Percentiles rank a stretch among this genome's conserved stretches.
Evolutionary conservation across 2,113 vertebrate species (phyloP).

Genomic region (Electrona antarctica): DNA sequence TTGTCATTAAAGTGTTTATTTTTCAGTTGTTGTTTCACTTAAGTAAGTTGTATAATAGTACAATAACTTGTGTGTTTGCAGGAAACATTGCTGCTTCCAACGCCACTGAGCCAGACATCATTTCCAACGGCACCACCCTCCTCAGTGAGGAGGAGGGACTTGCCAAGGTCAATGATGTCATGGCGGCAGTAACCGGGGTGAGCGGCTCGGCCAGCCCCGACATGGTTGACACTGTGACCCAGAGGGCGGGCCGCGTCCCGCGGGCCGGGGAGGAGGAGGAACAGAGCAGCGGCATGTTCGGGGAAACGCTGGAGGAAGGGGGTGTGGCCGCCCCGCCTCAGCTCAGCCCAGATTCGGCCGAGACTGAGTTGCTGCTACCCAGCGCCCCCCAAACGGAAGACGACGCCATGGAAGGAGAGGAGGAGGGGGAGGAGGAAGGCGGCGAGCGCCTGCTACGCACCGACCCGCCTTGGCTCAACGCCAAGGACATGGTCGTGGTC

Average conservation of each 20-base stretch:
- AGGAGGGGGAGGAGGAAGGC: constrained; percentile 59
- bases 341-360: constrained; percentile 72
- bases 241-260: constrained; percentile 48
- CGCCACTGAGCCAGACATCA: constrained; percentile 49
- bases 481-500: constrained; percentile 72
- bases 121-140: constrained; percentile 60
- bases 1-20: neutral
- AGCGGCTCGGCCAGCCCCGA: constrained; percentile 43
- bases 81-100: constrained; percentile 57
- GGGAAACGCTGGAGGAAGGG: constrained; percentile 41
- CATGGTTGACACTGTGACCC: constrained; percentile 49
- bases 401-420: neutral
- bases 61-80: constrained; percentile 38
- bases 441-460: constrained; percentile 61
- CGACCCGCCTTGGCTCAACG: constrained; percentile 67
- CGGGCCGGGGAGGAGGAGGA: constrained; percentile 77
- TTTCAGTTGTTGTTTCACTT: constrained; percentile 2
- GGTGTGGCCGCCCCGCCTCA: constrained; percentile 26
- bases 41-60: too few relatives aligned
- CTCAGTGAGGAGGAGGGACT: constrained; percentile 61
- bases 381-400: constrained; percentile 32
- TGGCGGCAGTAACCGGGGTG: constrained; percentile 43
- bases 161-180: constrained; percentile 25
- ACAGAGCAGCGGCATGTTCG: constrained; percentile 80
- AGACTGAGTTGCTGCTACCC: constrained; percentile 73